Base-by-base conservation (phyloP, 2,113 vertebrate species). In the Oncorhynchus masou region DNA sequence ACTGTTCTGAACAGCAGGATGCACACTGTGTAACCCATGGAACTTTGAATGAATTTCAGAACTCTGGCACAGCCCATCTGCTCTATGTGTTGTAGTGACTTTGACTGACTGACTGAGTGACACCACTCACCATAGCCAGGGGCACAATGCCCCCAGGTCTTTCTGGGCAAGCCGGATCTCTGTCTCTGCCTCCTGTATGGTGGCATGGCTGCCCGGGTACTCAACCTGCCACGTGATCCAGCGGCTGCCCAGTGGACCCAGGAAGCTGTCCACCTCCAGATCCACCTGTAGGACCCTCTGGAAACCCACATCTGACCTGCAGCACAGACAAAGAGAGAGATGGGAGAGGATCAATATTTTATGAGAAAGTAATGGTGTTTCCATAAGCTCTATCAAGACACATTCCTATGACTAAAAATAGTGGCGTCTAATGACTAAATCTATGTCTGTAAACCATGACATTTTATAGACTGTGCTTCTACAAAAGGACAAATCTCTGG, bases 191-290 rank as follows among this genome's bases (percentile, higher is more conserved):
- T 94, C 89, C 76, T 95, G 95, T 0, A 92, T 90, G 62, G 85
- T 39, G 16, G 92, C 74, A 0, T 91, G 93, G 15, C 85, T 94
- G n/a, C 83, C 90, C 0, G 96, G 96, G 81, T 98, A 98, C 71
- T 99, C 97, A 86, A 97, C 95, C 91, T 97, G 96, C 97, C 97
- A 99, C 68, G 92, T 92, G 91, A 99, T 95, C 73, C 96, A 94
- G 79, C 97, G 95, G 0, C 95, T 95, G 77, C 95, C 96, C 1
- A 93, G 93, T 0, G 93, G 94, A 85, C 94, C 95, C 83, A 95
- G 95, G 84, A 95, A 94, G 75, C 92, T 94, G 84, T 96, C 89
- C 68, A 98, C 92, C 86, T 99, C 96, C 69, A 99, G 95, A 88
- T 93, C 94, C 92, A 99, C 92, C 91, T 96, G 95, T 82, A 96